Evolutionary conservation across 2,797 vertebrate genomes (phyloP), one percentile per base, ranked within the genome.

Genomic region (Oreonectes daqikongensis): DNA sequence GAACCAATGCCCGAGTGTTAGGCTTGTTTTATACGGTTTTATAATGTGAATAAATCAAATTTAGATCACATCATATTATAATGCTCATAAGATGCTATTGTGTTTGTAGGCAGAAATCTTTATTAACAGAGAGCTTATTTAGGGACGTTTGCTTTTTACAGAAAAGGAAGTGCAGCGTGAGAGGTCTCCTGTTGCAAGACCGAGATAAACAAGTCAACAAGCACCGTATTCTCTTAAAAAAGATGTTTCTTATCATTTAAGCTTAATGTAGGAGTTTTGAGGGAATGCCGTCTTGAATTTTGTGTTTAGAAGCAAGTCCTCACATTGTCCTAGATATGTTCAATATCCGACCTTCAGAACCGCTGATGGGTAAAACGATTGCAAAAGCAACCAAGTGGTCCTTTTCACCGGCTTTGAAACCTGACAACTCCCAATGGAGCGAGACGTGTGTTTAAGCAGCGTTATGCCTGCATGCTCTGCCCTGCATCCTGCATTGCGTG

Each of bases 401-500:
- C 42, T 78, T 75, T 42, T 64, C 73, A 46, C 20, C 42, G 15
- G 20, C 40, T 60, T 65, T 63, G 18, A 68, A 73, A 67, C 66
- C 40, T 82, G 80, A 76, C 77, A 66, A 60, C 66, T 64, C 53
- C 55, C 46, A 76, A 69, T 48, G 69, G 48, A 72, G 72, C 79
- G 53, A 72, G 65, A 69, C 60, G 8, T 14, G 46, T 28, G 40
- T 55, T 73, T 17, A 48, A 44, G 18, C 10, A 20, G 32, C 55
- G 55, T 46, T 69, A 70, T 59, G 75, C 76, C 80, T 83, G 81
- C 81, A 79, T 77, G 28, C 64, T 77, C 26, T 32, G 75, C 60
- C 57, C 63, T 70, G 71, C 53, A 64, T 75, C 76, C 70, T 75
- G 74, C 48, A 64, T 82, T 69, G 79, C 80, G 66, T 86, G 76